A percentile compares a stretch with the other conserved stretches of the same genome.
These are phyloP conservation scores for Argopecten irradians DNA, from an alignment of 1,140 invertebrate genomes.

Conservation along the genomic window DNA sequence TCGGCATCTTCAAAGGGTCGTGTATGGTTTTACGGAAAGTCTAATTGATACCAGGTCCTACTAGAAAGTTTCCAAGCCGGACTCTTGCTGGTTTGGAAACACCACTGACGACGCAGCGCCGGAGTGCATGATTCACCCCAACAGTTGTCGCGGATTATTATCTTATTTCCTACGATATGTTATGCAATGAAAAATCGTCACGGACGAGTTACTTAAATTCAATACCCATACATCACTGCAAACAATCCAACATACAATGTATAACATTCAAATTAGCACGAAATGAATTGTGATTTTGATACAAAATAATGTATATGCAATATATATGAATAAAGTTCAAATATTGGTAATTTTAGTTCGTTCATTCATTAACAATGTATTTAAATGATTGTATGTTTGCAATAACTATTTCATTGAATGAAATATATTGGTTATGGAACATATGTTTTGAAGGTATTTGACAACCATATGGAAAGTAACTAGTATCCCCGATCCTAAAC, in stretches of 20 bases:
- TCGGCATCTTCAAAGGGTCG: neutral
- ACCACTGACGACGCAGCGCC: neutral
- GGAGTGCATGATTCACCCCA: neutral
- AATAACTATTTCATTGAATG: too few relatives aligned
- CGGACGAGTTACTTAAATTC: neutral
- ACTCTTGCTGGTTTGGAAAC: slow-evolving; percentile 14
- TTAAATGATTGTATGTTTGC: too few relatives aligned
- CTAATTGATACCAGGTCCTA: neutral
- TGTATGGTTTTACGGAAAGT: neutral
- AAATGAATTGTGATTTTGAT: too few relatives aligned
- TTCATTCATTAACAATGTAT: too few relatives aligned
- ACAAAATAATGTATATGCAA: too few relatives aligned
- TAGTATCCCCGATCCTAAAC: neutral
- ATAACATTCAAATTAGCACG: too few relatives aligned
- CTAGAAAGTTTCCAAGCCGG: neutral
- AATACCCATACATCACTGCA: too few relatives aligned
- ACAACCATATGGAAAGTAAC: neutral
- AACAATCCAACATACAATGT: too few relatives aligned
- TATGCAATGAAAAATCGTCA: neutral
- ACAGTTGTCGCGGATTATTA: neutral
- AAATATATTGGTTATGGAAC: too few relatives aligned
- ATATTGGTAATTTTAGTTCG: too few relatives aligned
- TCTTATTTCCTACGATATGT: neutral
- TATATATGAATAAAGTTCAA: too few relatives aligned
- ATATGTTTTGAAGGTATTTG: too few relatives aligned